Conservation (phyloP, 2,113 vertebrate genomes). For the Merops nubicus region DNA sequence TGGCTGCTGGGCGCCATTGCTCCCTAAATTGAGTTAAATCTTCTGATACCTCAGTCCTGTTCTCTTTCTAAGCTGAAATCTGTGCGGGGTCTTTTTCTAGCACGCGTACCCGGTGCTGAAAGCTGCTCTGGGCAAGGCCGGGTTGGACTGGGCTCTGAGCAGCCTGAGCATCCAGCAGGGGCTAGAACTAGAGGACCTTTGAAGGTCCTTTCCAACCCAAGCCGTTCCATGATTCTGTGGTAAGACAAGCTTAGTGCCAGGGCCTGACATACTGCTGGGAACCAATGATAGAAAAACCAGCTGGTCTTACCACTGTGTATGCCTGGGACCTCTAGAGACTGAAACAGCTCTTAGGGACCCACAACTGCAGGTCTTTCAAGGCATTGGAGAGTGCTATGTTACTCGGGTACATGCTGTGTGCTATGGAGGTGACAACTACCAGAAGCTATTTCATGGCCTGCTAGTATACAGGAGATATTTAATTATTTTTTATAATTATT, state of each 20-base stretch:
- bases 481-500: neutral
- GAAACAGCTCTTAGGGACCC: neutral
- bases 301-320: too few species aligned
- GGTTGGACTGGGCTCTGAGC: neutral
- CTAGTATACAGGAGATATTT: neutral
- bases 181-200: neutral
- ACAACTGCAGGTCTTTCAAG: neutral
- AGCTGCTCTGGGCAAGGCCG: neutral
- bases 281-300: neutral
- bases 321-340: neutral
- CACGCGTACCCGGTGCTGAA: rapidly evolving
- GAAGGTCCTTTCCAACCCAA: neutral
- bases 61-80: neutral
- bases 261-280: neutral
- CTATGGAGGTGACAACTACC: neutral
- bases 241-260: neutral
- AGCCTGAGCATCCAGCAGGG: too few species aligned
- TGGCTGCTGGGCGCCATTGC: neutral
- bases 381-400: neutral
- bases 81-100: neutral
- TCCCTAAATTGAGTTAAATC: rapidly evolving
- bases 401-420: neutral
- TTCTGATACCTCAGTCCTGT: neutral
- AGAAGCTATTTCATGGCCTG: neutral
- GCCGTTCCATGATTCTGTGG: rapidly evolving